Evolutionary conservation across 2,113 vertebrate genomes (phyloP), one percentile per base, ranked within the genome.

Genomic region (Trochalopteron elliotii): DNA sequence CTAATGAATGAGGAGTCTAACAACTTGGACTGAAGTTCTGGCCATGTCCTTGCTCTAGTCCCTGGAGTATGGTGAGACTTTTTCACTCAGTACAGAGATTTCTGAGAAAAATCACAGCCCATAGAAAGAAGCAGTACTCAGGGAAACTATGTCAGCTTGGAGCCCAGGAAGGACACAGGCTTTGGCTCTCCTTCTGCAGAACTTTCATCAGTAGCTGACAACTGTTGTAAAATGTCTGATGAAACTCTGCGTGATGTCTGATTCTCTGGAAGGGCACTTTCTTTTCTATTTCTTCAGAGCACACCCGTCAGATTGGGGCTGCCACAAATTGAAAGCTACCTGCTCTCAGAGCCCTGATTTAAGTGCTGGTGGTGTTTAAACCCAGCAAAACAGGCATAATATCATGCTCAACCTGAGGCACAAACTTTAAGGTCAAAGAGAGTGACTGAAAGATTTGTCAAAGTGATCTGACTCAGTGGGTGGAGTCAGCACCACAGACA

Each of bases 211-310:
- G 22, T 20, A 44, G 30, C 56, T 71, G 47, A 47, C 35, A 55
- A 10, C 19, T 55, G 8, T 2, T 64, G n/a, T 8, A 27, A 44
- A 1, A 2, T 8, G 10, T 53, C 35, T 60, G n/a, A 12, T 27
- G 25, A 49, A 70, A 70, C 18, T 33, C 40, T 45, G 10, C 0
- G 0, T 9, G 18, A 22, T 2, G 30, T 15, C 11, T 0, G 2
- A 30, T 10, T 21, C 63, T 80, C 6, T 63, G 35, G 30, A 64
- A 64, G 24, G 12, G 12, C 33, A 55, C 4, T 15, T 78, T 19
- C 4, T 69, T 53, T 75, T 16, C 0, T 11, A 53, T 70, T 60
- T 91, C 52, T 49, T 64, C 4, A 3, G 22, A 53, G 23, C 3
- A 84, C 68, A 57, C 9, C 17, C 31, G 27, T 65, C 37, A 53